Evolutionary conservation across 1,140 invertebrate species (phyloP).

Genomic region (Aphaenogaster rudis): DNA sequence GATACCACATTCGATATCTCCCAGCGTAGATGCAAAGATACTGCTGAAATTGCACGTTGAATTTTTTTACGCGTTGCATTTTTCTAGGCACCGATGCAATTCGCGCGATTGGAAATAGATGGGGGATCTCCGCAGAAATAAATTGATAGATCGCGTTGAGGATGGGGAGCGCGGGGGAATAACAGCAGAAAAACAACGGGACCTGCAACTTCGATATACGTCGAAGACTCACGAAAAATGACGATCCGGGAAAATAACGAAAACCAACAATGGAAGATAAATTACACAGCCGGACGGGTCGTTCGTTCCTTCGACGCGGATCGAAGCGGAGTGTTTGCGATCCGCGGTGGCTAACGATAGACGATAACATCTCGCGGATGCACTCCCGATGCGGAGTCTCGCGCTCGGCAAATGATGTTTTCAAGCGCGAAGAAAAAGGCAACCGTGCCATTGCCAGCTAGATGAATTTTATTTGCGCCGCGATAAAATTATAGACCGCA

Average conservation of each 20-base stretch:
- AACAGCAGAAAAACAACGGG: conserved; percentile 38
- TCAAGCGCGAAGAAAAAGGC: conserved; percentile 19
- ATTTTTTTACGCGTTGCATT: conserved; percentile 9
- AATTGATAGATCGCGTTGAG: conserved; percentile 35
- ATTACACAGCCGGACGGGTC: conserved; percentile 29
- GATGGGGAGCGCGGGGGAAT: background rate
- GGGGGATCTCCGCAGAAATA: conserved; percentile 22
- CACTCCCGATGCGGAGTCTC: conserved; percentile 10
- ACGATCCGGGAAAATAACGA: conserved; percentile 36
- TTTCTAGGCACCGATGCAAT: conserved; percentile 6
- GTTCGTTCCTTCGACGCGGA: conserved; percentile 37
- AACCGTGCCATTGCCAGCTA: conserved; percentile 5
- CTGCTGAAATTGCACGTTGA: conserved; percentile 34
- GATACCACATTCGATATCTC: conserved; percentile 19
- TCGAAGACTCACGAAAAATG: conserved; percentile 40
- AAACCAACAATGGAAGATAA: conserved; percentile 45
- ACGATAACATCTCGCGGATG: conserved; percentile 33
- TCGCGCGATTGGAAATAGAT: conserved; percentile 15
- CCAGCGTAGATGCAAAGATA: conserved; percentile 32
- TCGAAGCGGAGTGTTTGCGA: conserved; percentile 37
- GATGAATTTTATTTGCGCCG: conserved; percentile 58
- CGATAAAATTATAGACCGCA: conserved; percentile 67
- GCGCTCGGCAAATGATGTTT: conserved; percentile 23
- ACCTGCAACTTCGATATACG: background rate
- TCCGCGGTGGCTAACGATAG: conserved; percentile 38